Evolutionary conservation across 2,888 invertebrate genomes (phyloP), one percentile per base, ranked within the genome.

Genomic region (Cabera pusaria): DNA sequence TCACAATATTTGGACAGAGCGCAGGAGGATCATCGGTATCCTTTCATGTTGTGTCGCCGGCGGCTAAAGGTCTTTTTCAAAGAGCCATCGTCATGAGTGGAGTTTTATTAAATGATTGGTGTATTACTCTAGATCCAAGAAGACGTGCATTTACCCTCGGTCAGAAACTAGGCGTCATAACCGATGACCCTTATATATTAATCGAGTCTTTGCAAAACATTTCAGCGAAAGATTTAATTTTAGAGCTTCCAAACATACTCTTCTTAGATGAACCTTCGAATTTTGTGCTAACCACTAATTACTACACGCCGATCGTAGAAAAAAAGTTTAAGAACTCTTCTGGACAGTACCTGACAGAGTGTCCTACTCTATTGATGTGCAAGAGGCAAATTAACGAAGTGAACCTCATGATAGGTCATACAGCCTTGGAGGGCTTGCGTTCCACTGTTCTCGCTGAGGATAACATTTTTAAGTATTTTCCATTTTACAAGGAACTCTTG

Each of bases 61-160:
- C 67, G 60, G 60, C 61, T 2, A 62, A 55, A 55, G 64, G 62
- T 1, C 46, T 72, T 0, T 72, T 70, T 24, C 52, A 63, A 6
- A 61, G 62, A 32, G 68, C 87, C 2, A 93, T 94, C 10, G 85
- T 92, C 0, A 92, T 93, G 64, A 93, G 93, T 55, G 94, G 94
- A 91, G 11, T 86, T 86, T 0, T 79, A 80, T 25, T 90, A 86
- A 78, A 31, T 7, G 21, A 41, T 17, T 50, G 23, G 27, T 6
- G 29, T 11, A 21, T 22, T 7, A 8, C 19, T 0, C 32, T 27
- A n/a, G 22, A 46, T 8, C 40, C 44, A 16, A 11, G 27, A 2
- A 38, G 39, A 11, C 19, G 65, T 12, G 65, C 62, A 2, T 49
- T 65, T 7, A 33, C 49, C 5, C 47, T 64, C 2, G 64, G 60